Conservation (phyloP, 2,797 vertebrate species). For the Poecilia wingei region DNA sequence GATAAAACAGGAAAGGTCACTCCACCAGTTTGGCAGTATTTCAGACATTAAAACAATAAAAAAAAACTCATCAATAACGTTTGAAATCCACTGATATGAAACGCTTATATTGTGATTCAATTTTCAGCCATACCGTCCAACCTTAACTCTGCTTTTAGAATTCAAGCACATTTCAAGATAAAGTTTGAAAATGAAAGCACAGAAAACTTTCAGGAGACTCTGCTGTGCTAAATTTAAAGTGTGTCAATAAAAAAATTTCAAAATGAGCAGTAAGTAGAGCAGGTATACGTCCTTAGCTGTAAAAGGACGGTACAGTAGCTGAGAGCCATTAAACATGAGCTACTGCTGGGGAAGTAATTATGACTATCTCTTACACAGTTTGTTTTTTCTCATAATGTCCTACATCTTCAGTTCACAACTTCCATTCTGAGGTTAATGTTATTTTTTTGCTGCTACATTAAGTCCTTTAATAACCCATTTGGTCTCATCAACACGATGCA, state of each 20-base stretch:
- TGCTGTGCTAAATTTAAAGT: not conserved
- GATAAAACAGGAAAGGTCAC: too few species aligned
- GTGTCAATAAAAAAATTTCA: not conserved
- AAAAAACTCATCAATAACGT: too few species aligned
- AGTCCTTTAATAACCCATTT: conserved; percentile 23
- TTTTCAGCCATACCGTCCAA: too few species aligned
- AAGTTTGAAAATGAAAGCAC: not conserved
- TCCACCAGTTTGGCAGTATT: too few species aligned
- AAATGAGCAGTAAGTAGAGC: not conserved
- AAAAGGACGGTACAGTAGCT: not conserved
- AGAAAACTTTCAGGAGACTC: not conserved
- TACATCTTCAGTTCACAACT: not conserved
- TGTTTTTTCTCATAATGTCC: conserved; percentile 5
- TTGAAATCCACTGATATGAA: too few species aligned
- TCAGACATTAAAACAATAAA: too few species aligned
- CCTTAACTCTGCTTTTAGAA: conserved; percentile 27
- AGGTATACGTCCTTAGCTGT: not conserved
- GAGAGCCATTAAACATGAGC: conserved; percentile 10
- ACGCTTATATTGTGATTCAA: too few species aligned
- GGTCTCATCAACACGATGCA: conserved; percentile 7
- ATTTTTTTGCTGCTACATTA: conserved; percentile 23
- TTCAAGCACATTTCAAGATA: conserved; percentile 29
- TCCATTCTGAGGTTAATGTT: conserved; percentile 16
- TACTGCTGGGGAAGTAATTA: not conserved
- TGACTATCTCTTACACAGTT: conserved; percentile 4